Base-by-base conservation (phyloP, 92 coral and sea anemone species). In the Porites lobata region DNA sequence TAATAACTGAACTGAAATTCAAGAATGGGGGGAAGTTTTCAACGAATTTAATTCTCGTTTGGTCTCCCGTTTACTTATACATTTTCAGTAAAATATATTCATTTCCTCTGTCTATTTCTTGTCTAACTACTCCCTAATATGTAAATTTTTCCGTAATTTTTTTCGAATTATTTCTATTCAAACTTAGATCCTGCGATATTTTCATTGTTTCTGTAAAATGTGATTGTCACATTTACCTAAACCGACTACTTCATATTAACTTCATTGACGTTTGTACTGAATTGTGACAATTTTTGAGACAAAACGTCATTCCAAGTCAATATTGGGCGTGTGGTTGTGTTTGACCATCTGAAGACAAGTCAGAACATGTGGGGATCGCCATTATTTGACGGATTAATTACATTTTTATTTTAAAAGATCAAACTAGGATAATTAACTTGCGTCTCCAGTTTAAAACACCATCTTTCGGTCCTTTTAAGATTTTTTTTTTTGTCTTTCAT, bases 281-380 rank as follows among this genome's bases (percentile, higher is more conserved):
- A 58, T 71, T n/a, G 47, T 71, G 87, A 83, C 87, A 83, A 61
- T 62, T 26, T 38, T 71, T 13, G 47, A 57, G 87, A 83, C 87
- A 83, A 61, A 47, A 83, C 18, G 87, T 63, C 87, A 32, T 43
- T 38, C 21, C 54, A 67, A 43, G 70, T 61, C 69, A 82, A 56
- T 19, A 82, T 56, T n/a, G 10, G 43, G 47, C 43, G 29, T 64
- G 18, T 26, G 18, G 43, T 79, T 79, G 76, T 69, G 15, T 57
- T 53, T 52, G 24, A 15, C 65, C 85, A 81, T 69, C 85, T 81
- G 85, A 81, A 81, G 29, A 22, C 85, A 8, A 52, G 85, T 69
- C 77, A 68, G 8, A 80, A 66, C 50, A 24, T 78, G 15, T 9
- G 51, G 65, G 14, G 85, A 68, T 69, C 65, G 43, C 51, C 67